A percentile compares a stretch with the other conserved stretches of the same genome.
phyloP scores from a whole-genome alignment of 1,140 invertebrate species.

The Chelonus insularis region DNA sequence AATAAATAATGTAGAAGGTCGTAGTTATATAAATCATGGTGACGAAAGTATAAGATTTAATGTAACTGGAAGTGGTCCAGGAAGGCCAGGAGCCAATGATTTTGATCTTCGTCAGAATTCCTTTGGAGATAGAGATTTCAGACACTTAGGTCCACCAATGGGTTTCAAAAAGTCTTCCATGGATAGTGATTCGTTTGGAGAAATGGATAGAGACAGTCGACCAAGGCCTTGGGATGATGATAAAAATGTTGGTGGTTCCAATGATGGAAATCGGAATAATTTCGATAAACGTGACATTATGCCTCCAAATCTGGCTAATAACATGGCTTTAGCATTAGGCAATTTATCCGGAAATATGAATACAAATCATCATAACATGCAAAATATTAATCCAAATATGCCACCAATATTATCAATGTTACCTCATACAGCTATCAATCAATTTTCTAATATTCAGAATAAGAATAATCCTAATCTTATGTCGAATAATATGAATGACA shows the following conservation, averaged over 20 bases:
- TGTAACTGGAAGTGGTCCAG: constrained; percentile 33
- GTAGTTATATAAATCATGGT: constrained; percentile 24
- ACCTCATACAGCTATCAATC: constrained; percentile 40
- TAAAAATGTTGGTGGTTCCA: constrained; percentile 29
- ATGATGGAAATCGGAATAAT: constrained; percentile 27
- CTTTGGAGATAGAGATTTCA: constrained; percentile 42
- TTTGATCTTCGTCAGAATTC: constrained; percentile 31
- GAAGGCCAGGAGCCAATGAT: constrained; percentile 35
- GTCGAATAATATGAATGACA: constrained; percentile 33
- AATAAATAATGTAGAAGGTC: constrained; percentile 28
- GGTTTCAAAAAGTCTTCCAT: constrained; percentile 35
- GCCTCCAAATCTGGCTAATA: constrained; percentile 32
- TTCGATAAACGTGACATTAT: constrained; percentile 46
- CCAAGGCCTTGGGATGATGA: constrained; percentile 45
- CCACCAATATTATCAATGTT: constrained; percentile 41
- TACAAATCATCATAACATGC: constrained; percentile 50
- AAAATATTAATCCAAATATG: constrained; percentile 48
- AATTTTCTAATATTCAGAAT: constrained; percentile 42
- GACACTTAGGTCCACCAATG: constrained; percentile 26
- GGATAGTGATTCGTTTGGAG: constrained; percentile 38
- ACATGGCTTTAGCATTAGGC: constrained; percentile 29
- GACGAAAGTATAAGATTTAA: constrained; percentile 41
- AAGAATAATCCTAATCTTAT: constrained; percentile 31
- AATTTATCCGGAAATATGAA: constrained; percentile 23
- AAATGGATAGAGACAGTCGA: constrained; percentile 39